Evolutionary conservation across 1,140 invertebrate species (phyloP).

Genomic region (Leptopilina boulardi): DNA sequence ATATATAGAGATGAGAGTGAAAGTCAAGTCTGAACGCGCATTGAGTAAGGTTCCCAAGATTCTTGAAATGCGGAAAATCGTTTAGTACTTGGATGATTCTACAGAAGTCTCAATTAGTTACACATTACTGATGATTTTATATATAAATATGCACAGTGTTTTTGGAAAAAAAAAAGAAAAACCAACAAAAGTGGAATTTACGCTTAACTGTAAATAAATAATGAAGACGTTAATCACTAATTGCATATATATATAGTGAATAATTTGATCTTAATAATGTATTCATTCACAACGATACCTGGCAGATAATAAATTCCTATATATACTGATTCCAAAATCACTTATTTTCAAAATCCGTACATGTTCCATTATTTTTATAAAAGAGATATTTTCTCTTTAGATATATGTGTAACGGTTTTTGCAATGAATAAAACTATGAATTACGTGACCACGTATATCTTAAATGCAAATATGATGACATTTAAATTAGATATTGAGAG

Average conservation of each 20-base stretch:
- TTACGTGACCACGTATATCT: neutral
- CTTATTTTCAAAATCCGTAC: neutral
- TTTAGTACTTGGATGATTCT: neutral
- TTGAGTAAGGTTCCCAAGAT: constrained; percentile 16
- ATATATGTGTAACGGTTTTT: neutral
- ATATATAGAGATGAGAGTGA: neutral
- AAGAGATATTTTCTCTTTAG: neutral
- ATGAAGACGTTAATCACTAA: constrained; percentile 16
- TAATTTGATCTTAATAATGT: constrained; percentile 19
- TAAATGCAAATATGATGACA: constrained; percentile 1
- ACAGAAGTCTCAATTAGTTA: constrained; percentile 33
- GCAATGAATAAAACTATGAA: neutral
- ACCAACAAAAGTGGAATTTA: neutral
- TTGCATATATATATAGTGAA: no score
- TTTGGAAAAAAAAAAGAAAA: neutral
- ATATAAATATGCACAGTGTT: neutral
- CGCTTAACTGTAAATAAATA: constrained; percentile 22
- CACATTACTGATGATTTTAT: constrained; percentile 22
- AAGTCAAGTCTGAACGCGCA: neutral
- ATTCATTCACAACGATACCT: neutral
- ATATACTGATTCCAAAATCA: neutral
- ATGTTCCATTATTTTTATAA: neutral
- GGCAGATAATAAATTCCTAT: constrained; percentile 1
- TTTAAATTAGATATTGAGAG: neutral
- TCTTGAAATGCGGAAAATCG: constrained; percentile 14